These are phyloP conservation scores for Hoplostethus atlanticus DNA, from an alignment of 2,797 vertebrate species.

Conservation along the genomic window DNA sequence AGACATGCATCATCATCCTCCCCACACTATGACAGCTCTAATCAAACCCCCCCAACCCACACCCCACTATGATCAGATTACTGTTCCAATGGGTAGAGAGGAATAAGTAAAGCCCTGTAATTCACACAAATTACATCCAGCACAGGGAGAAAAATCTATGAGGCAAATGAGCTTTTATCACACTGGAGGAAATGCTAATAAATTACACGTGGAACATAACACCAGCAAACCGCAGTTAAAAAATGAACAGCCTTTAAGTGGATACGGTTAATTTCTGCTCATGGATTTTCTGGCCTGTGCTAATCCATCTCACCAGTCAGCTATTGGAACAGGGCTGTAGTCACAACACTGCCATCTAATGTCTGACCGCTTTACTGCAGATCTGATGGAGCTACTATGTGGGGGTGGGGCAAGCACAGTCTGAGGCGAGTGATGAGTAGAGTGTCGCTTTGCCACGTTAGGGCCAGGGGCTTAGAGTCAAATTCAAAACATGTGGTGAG, in stretches of 20 bases:
- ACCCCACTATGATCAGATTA: constrained; percentile 68
- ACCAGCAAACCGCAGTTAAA: constrained; percentile 54
- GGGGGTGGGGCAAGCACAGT: background rate
- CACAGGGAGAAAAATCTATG: constrained; percentile 45
- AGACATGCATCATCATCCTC: constrained; percentile 47
- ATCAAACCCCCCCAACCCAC: constrained; percentile 6
- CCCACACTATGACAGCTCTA: constrained; percentile 9
- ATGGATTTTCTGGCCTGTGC: constrained; percentile 60
- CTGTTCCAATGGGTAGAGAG: constrained; percentile 41
- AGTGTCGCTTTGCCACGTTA: constrained; percentile 19
- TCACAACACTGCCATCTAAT: constrained; percentile 84
- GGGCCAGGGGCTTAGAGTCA: too few relatives aligned
- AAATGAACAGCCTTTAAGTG: constrained; percentile 58
- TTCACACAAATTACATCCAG: constrained; percentile 67
- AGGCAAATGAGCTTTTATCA: constrained; percentile 68
- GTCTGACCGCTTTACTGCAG: constrained; percentile 68
- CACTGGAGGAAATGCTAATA: constrained; percentile 57
- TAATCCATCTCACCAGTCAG: constrained; percentile 57
- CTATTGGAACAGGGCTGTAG: constrained; percentile 43
- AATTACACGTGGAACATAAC: constrained; percentile 61
- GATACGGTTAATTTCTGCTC: constrained; percentile 66
- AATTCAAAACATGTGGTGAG: background rate
- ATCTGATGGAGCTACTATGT: constrained; percentile 7
- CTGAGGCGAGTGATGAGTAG: background rate
- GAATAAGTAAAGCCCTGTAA: constrained; percentile 49